Evolutionary conservation across 2,797 vertebrate genomes (phyloP), one percentile per base, ranked within the genome.

Genomic region (Rachycentron canadum): DNA sequence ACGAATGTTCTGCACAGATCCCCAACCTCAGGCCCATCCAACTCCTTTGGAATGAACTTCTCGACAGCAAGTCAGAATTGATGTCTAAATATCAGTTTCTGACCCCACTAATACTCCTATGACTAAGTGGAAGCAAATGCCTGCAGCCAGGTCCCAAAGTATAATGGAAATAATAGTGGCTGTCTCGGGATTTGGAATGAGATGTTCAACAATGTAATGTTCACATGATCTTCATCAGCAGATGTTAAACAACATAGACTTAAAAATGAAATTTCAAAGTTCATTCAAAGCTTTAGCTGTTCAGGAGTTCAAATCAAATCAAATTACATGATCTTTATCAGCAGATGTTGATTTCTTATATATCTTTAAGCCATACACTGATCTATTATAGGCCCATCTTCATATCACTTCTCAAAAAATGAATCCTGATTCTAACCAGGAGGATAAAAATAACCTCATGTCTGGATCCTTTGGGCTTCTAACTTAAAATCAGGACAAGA

Each of bases 401-500:
- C 19, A 9, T n/a, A 63, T 69, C 56, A 41, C 53, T 4, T 47
- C 19, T 73, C 10, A 71, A 69, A 76, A 47, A 30, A 58, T 52
- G 9, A 73, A 65, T 79, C 10, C 34, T 4, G 3, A 56, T 73
- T 83, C 34, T 58, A 53, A 69, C 8, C 56, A 69, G 47, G 23
- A 77, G 32, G 55, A 73, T 78, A 73, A 69, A 84, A 84, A 86
- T 72, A 80, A 67, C 69, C 36, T 12, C 52, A 61, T 53, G 65
- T 76, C 14, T 82, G 79, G 38, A 76, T 85, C 76, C 68, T 63
- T 32, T 67, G 73, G 77, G 85, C 34, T 86, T 87, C 38, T 21
- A 23, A 65, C 57, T 69, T 78, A 69, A 77, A 89, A 89, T 67
- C 49, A 77, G 75, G 61, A 76, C 72, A 86, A 61, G 58, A 87